Evolutionary conservation across 92 coral and sea anemone genomes (phyloP), one percentile per base, ranked within the genome.

Genomic region (Porites lobata): DNA sequence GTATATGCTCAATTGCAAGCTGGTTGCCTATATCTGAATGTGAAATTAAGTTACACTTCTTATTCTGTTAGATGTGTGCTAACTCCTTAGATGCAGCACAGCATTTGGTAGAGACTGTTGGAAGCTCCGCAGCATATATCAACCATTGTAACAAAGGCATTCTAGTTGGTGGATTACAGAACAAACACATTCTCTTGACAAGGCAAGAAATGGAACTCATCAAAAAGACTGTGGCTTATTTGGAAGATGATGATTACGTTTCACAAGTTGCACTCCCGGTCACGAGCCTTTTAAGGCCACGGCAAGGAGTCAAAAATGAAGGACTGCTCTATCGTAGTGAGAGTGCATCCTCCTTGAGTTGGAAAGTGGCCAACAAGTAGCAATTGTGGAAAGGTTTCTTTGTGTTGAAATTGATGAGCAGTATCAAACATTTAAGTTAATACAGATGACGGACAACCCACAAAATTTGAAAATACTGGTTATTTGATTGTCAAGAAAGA

Each of bases 111-210:
- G 78, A 75, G 72, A 73, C 57, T 71, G 73, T 73, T 73, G 70
- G 72, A 63, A 78, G 61, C 78, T 77, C 67, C 10, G 81, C 68
- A 59, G 59, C 67, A 62, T 78, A 75, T 47, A 70, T 59, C 21
- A 47, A 69, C 84, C 65, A 81, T 72, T 85, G 81, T 75, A 75
- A 57, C 74, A 75, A 85, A 32, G 89, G 84, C 53, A 69, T 75
- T 64, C 89, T 85, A 61, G 89, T 76, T 32, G 83, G 89, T 76
- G 89, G 84, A 76, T 47, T 76, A 72, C 61, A 69, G 72, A 59
- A 67, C 83, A 85, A 85, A 47, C 51, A 43, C 79, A 71, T 86
- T 59, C 65, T 63, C 50, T 53, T 86, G 59, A 59, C 84, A 77
- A 62, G 59, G 79, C 52, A 86, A 62, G 89, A 77, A 21, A 50